A percentile compares a stretch with the other conserved stretches of the same genome.
phyloP scores from a whole-genome alignment of 2,888 invertebrate species.

The Pollenia amentaria region DNA sequence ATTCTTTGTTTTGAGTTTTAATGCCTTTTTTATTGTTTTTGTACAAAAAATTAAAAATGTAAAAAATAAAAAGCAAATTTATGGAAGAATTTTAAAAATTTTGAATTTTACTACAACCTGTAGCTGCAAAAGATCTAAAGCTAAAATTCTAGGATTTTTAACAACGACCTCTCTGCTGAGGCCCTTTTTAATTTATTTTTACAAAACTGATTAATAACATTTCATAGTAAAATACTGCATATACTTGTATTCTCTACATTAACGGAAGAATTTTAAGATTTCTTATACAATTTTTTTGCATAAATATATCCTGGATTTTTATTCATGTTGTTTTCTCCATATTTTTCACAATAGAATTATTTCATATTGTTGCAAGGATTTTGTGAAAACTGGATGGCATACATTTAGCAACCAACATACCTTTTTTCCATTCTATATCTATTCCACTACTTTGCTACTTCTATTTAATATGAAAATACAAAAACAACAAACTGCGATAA shows the following conservation, averaged over 20 bases:
- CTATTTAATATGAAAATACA: slow-evolving; percentile 4
- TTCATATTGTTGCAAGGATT: slow-evolving; percentile 34
- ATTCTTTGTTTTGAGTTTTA: too few species aligned
- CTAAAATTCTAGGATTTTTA: too few species aligned
- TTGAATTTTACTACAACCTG: too few species aligned
- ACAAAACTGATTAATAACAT: too few species aligned
- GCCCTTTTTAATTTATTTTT: too few species aligned
- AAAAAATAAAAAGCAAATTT: too few species aligned
- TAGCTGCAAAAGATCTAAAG: too few species aligned
- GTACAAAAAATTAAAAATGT: too few species aligned
- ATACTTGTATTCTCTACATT: slow-evolving; percentile 7
- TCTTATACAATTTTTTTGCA: slow-evolving; percentile 3
- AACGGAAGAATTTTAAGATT: slow-evolving; percentile 50
- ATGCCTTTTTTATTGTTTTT: too few species aligned
- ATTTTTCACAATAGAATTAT: slow-evolving; percentile 22
- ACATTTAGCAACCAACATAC: slow-evolving; percentile 37
- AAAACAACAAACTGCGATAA: slow-evolving; percentile 29
- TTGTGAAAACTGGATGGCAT: slow-evolving; percentile 30
- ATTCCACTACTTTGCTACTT: too few species aligned
- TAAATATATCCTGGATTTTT: slow-evolving; percentile 25
- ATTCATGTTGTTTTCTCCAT: background rate
- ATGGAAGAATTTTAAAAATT: too few species aligned
- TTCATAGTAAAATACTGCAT: background rate
- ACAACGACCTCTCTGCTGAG: too few species aligned
- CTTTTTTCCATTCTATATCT: slow-evolving; percentile 18